Conservation (phyloP, 1,140 invertebrate species). For the Cyclargus thomasi region DNA sequence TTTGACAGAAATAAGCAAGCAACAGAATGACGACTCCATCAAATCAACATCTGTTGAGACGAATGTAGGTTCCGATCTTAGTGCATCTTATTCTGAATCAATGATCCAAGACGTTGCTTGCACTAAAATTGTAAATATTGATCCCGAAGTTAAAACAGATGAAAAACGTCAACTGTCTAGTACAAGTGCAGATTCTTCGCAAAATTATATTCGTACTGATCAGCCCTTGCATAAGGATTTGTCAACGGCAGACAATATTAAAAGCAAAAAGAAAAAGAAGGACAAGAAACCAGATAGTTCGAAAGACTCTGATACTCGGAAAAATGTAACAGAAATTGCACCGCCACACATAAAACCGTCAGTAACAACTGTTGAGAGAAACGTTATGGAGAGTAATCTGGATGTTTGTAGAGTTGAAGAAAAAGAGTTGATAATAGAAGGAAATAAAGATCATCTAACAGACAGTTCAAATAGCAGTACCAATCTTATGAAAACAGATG, state of each 20-base stretch:
- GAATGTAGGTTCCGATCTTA: background rate
- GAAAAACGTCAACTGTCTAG: background rate
- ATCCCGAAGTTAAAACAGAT: background rate
- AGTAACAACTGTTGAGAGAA: background rate
- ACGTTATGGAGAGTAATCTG: background rate
- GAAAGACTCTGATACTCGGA: constrained; percentile 16
- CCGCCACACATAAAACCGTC: background rate
- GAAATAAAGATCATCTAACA: background rate
- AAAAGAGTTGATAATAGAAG: background rate
- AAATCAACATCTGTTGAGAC: background rate
- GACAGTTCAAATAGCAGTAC: background rate
- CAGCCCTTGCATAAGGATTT: background rate
- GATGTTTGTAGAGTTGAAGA: background rate
- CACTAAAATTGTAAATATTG: background rate
- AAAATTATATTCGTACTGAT: background rate
- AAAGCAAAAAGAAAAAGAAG: constrained; percentile 25
- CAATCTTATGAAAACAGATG: background rate
- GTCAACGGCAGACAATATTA: background rate
- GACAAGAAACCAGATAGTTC: background rate
- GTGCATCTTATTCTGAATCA: background rate
- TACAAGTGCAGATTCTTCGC: background rate
- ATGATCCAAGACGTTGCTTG: background rate
- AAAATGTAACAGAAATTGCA: constrained; percentile 17
- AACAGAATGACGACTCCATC: background rate
- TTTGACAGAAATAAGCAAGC: background rate